Conservation (phyloP, 2,113 vertebrate genomes). For the Cavia porcellus region DNA sequence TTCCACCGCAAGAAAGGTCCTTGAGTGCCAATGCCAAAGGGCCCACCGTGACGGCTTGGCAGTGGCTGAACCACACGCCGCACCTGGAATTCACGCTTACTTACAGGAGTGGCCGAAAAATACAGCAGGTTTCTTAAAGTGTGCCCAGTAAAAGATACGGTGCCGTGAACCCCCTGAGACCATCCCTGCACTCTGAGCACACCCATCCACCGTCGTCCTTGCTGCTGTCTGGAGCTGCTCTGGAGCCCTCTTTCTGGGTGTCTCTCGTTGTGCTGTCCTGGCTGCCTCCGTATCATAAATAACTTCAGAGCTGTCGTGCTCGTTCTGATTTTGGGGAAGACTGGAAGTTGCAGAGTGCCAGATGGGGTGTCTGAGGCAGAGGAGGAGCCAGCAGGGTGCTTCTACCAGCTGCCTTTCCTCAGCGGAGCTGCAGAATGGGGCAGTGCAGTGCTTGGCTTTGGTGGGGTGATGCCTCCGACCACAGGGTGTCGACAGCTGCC, state of each 20-base stretch:
- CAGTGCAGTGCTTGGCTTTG: not conserved
- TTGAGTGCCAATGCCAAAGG: not conserved
- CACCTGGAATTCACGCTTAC: fast-evolving
- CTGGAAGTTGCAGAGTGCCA: not conserved
- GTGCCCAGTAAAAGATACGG: not conserved
- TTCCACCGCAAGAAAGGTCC: not conserved
- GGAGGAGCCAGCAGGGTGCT: fast-evolving
- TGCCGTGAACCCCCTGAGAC: not conserved
- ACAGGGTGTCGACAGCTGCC: not conserved
- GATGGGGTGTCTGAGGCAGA: not conserved
- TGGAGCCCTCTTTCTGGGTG: not conserved
- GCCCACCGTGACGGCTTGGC: fast-evolving
- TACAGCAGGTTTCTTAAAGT: not conserved
- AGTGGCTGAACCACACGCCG: fast-evolving
- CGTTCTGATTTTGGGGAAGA: not conserved
- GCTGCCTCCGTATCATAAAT: not conserved
- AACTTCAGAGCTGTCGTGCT: not conserved
- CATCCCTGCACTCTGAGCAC: not conserved
- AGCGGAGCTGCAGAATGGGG: not conserved
- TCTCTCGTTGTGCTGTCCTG: not conserved
- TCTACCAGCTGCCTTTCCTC: not conserved
- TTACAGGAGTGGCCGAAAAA: no score
- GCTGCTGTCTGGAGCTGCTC: not conserved
- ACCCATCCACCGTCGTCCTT: not conserved
- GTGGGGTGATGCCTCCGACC: not conserved